Conservation (phyloP, 2,797 vertebrate genomes). For the Dicrostonyx torquatus region DNA sequence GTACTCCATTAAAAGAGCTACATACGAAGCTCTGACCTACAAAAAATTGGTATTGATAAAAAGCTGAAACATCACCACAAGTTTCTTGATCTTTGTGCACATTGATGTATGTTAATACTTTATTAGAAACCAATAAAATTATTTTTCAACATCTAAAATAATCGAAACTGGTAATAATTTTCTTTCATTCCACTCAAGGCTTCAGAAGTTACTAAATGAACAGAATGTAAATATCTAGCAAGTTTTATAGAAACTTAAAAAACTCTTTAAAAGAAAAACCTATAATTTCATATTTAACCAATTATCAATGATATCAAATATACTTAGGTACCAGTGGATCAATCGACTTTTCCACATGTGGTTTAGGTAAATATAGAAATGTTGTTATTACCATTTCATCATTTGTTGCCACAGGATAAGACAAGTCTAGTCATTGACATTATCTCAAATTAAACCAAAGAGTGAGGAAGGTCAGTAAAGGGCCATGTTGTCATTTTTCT, state of each 20-base stretch:
- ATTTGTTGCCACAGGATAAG: not conserved
- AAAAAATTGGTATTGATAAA: not conserved
- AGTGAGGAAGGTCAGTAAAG: not conserved
- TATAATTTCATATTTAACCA: not conserved
- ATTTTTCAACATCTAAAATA: not conserved
- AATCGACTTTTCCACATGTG: not conserved
- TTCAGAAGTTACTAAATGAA: not conserved
- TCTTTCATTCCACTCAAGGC: not conserved
- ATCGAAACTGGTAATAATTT: not conserved
- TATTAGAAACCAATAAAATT: not conserved
- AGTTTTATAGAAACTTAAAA: not conserved
- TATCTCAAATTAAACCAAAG: slow-evolving; percentile 27
- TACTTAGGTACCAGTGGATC: not conserved
- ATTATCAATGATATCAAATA: not conserved
- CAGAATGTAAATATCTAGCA: not conserved
- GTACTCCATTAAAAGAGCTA: not conserved
- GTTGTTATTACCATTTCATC: not conserved
- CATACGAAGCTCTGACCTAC: not conserved
- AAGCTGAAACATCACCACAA: accelerated
- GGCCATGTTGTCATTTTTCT: not conserved
- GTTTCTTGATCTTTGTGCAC: not conserved
- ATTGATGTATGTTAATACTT: not conserved
- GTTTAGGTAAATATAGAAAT: slow-evolving; percentile 7
- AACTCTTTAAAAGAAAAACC: not conserved
- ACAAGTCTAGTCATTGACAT: not conserved